Conservation (phyloP, 2,797 vertebrate species). For the Spea hammondii region DNA sequence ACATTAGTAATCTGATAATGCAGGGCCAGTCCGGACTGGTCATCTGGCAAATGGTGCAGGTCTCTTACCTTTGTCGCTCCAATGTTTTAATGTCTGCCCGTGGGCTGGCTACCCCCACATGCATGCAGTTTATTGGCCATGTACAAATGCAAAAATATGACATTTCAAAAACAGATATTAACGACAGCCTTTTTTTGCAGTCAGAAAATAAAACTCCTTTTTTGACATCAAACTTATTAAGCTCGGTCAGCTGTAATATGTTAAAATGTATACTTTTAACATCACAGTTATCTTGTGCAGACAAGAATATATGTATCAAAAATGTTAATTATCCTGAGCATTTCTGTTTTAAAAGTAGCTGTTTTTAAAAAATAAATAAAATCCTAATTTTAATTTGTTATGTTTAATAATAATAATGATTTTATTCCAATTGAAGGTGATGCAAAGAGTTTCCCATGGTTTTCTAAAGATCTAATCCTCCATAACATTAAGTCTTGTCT, state of each 20-base stretch:
- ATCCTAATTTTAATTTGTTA: conserved; percentile 13
- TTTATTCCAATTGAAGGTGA: conserved; percentile 32
- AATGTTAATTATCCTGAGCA: conserved; percentile 29
- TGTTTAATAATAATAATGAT: conserved; percentile 7
- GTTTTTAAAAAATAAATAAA: conserved; percentile 10
- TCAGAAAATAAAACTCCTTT: no score
- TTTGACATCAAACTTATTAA: neutral
- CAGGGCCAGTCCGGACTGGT: no score
- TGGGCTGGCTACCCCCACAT: no score
- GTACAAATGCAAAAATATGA: no score
- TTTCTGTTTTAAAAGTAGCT: conserved; percentile 12
- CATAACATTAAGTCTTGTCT: conserved; percentile 58
- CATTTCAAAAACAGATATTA: no score
- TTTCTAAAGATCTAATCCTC: conserved; percentile 57
- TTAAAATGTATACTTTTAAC: conserved; percentile 15
- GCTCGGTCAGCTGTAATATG: conserved; percentile 9
- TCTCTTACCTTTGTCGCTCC: no score
- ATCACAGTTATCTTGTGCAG: conserved; percentile 21
- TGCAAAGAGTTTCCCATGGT: conserved; percentile 49
- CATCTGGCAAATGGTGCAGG: no score
- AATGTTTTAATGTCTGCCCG: no score
- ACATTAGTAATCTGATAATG: no score
- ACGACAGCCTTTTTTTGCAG: no score
- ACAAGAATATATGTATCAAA: conserved; percentile 24
- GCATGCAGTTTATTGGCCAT: no score